Percentiles rank a stretch among this genome's conserved stretches.
These are phyloP conservation scores for Phragmatobia fuliginosa DNA, from an alignment of 2,888 invertebrate genomes.

Conservation along the genomic window DNA sequence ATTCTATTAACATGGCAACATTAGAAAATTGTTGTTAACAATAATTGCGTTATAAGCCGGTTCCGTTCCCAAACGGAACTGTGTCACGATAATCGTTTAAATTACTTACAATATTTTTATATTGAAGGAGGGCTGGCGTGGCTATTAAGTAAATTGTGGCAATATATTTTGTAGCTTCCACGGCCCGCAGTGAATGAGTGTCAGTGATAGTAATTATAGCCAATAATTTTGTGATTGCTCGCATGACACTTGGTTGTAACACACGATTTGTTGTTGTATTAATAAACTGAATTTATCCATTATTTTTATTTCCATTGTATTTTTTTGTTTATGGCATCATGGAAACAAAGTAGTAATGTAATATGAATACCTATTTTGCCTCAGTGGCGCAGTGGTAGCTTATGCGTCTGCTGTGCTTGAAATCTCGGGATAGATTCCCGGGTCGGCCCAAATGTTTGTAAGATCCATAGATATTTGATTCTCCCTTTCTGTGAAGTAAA, in stretches of 20 bases:
- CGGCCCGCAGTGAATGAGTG: slow-evolving; percentile 2
- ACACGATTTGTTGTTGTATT: slow-evolving; percentile 1
- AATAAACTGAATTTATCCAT: not conserved
- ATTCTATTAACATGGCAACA: slow-evolving; percentile 20
- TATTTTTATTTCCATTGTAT: not conserved
- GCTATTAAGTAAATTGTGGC: slow-evolving; percentile 32
- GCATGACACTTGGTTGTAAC: not conserved
- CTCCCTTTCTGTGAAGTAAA: not conserved
- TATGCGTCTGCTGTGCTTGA: too few relatives aligned
- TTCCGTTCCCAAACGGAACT: slow-evolving; percentile 4
- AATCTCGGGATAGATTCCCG: too few relatives aligned
- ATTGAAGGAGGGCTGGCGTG: slow-evolving; percentile 4
- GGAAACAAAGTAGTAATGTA: too few relatives aligned
- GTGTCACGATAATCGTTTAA: slow-evolving; percentile 29
- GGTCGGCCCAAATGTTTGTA: too few relatives aligned
- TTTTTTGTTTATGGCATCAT: too few relatives aligned
- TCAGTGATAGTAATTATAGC: slow-evolving; percentile 12
- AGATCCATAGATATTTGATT: too few relatives aligned
- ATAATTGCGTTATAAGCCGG: slow-evolving; percentile 18
- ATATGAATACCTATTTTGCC: too few relatives aligned
- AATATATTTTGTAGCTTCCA: slow-evolving; percentile 17
- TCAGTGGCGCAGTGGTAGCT: too few relatives aligned
- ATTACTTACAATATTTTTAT: slow-evolving; percentile 38
- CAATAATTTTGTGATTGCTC: slow-evolving; percentile 11
- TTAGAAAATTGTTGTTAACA: slow-evolving; percentile 19